Evolutionary conservation across 2,113 vertebrate species (phyloP), one percentile per base, ranked within the genome.

Genomic region (Gulo gulo): DNA sequence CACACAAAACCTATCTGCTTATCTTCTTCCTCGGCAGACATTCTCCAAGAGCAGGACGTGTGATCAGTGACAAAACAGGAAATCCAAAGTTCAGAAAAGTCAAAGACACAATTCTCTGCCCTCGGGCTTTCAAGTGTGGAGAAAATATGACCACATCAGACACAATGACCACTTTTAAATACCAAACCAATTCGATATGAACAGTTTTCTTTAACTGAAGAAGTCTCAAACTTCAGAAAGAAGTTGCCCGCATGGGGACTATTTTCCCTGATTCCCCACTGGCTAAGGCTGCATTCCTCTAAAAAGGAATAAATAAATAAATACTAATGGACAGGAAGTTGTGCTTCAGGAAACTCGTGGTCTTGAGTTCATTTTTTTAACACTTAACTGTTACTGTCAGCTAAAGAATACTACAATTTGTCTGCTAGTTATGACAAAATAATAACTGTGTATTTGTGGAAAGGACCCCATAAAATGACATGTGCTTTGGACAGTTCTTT

Each of bases 161-260:
- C 47, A 67, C 59, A 69, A 52, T 42, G 52, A 97, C 42, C 24
- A 34, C 63, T 71, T 84, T 88, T 63, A 73, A 94, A 92, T 84
- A 79, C 90, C 47, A 84, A 92, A 78, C 4, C 59, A 87, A 47
- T 45, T 47, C 23, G 82, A 69, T 12, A 91, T 8, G 12, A 81
- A 45, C 6, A 29, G 52, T 67, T 94, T 91, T 71, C 67, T 87
- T 93, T 59, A 91, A 91, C 91, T 95, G 86, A 97, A 96, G 88
- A 98, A 98, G 95, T 88, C 96, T 96, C 76, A 74, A 84, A 82
- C 52, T 97, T 95, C 81, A 76, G 91, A 97, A 97, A 87, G 96
- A 91, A 97, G 96, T 97, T 88, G 95, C 45, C 86, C 80, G 95
- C 79, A 94, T 94, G 83, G 93, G 69, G 92, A 92, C 42, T 83